Evolutionary conservation across 2,113 vertebrate species (phyloP).

Genomic region (Nesoenas mayeri): DNA sequence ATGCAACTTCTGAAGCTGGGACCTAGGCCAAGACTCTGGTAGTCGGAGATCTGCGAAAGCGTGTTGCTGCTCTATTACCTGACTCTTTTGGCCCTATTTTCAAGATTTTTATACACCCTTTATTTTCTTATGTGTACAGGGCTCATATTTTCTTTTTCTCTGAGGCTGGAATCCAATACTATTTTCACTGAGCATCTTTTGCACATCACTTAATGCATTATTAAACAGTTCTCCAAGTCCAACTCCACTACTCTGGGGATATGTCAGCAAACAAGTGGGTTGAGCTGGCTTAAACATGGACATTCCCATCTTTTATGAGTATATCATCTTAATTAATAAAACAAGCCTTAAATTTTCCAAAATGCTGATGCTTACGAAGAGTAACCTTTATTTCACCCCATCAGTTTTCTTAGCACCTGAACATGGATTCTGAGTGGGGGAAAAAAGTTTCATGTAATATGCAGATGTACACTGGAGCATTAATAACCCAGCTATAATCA

Average conservation of each 20-base stretch:
- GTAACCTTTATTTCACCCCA: slow-evolving; percentile 11
- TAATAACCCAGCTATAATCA: background rate
- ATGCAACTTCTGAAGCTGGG: slow-evolving; percentile 76
- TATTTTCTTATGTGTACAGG: slow-evolving; percentile 41
- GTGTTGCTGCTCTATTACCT: slow-evolving; percentile 71
- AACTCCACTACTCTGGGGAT: background rate
- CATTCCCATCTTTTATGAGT: background rate
- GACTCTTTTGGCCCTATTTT: slow-evolving; percentile 68
- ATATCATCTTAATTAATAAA: slow-evolving; percentile 49
- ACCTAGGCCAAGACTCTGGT: slow-evolving; percentile 63
- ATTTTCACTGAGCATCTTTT: slow-evolving; percentile 13
- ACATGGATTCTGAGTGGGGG: background rate
- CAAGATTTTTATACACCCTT: slow-evolving; percentile 35
- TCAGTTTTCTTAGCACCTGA: slow-evolving; percentile 26
- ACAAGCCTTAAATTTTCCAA: slow-evolving; percentile 4
- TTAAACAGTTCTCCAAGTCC: background rate
- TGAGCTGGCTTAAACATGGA: background rate
- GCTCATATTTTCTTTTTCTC: slow-evolving; percentile 1
- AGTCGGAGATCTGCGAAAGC: slow-evolving; percentile 67
- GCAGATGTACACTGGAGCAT: background rate
- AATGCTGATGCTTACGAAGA: background rate
- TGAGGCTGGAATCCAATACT: background rate
- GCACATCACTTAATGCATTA: background rate
- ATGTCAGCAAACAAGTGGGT: background rate
- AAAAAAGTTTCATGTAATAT: background rate